Conservation (phyloP, 2,888 invertebrate species). For the Metalampra italica region DNA sequence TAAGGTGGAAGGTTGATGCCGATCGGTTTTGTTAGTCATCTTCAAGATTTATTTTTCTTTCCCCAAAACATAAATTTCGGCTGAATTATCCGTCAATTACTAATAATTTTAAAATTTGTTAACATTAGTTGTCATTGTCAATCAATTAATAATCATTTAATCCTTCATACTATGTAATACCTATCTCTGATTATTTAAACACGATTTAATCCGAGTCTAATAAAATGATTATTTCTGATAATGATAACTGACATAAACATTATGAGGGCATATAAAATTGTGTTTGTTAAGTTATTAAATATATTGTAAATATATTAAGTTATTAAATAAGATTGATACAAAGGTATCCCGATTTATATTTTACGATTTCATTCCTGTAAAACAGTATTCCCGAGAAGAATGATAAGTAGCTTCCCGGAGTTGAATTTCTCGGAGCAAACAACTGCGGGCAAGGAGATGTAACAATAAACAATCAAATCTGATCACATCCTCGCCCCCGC, state of each 20-base stretch:
- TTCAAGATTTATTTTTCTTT: neutral
- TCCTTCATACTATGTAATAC: too few relatives aligned
- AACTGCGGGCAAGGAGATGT: conserved; percentile 28
- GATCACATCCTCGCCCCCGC: conserved; percentile 28
- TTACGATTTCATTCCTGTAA: conserved; percentile 10
- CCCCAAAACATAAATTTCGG: too few relatives aligned
- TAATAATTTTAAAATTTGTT: too few relatives aligned
- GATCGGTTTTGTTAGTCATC: conserved; percentile 3
- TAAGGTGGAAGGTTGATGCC: conserved; percentile 2
- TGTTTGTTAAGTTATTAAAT: too few relatives aligned
- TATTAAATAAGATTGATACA: neutral
- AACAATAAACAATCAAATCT: conserved; percentile 57
- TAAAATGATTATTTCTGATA: neutral
- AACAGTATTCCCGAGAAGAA: conserved; percentile 18
- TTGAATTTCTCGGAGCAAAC: conserved; percentile 37
- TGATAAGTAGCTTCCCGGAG: conserved; percentile 22
- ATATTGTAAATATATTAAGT: too few relatives aligned
- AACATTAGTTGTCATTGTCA: too few relatives aligned
- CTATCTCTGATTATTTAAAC: too few relatives aligned
- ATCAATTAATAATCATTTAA: neutral
- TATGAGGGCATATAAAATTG: too few relatives aligned
- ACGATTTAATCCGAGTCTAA: too few relatives aligned
- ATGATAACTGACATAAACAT: too few relatives aligned
- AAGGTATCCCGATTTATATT: too few relatives aligned
- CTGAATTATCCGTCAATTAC: too few relatives aligned